Evolutionary conservation across 2,888 invertebrate genomes (phyloP).

Genomic region (Digitonthophagus gazella): DNA sequence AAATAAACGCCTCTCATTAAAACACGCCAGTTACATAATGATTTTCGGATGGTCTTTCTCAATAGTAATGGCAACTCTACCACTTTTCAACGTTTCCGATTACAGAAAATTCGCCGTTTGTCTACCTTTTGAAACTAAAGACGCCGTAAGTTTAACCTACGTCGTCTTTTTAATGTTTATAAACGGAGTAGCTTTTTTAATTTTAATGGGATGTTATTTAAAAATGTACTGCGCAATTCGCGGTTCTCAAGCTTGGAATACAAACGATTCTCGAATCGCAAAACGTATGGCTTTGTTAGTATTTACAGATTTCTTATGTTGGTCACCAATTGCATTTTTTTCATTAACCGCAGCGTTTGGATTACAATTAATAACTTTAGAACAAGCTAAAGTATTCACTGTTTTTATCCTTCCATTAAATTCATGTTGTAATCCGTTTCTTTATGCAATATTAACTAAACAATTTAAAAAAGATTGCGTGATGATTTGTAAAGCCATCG

Average conservation of each 20-base stretch:
- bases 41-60: slow-evolving; percentile 90
- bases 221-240: slow-evolving; percentile 98
- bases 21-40: slow-evolving; percentile 92
- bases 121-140: slow-evolving; percentile 86
- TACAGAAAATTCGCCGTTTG: slow-evolving; percentile 97
- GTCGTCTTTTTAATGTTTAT: slow-evolving; percentile 87
- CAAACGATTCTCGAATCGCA: slow-evolving; percentile 93
- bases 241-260: slow-evolving; percentile 97
- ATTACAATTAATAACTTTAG: slow-evolving; percentile 83
- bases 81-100: slow-evolving; percentile 88
- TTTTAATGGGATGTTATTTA: slow-evolving; percentile 92
- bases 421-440: slow-evolving; percentile 96
- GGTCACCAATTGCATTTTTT: slow-evolving; percentile 97
- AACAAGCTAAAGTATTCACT: slow-evolving; percentile 94
- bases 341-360: slow-evolving; percentile 93
- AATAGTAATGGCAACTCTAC: slow-evolving; percentile 81
- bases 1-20: slow-evolving; percentile 87
- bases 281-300: slow-evolving; percentile 95
- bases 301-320: slow-evolving; percentile 96
- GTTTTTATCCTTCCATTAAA: slow-evolving; percentile 95
- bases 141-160: slow-evolving; percentile 77
- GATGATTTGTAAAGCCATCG: slow-evolving; percentile 92
- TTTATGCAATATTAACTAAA: slow-evolving; percentile 96
- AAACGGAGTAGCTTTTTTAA: slow-evolving; percentile 91
- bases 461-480: slow-evolving; percentile 98